A percentile compares a stretch with the other conserved stretches of the same genome.
phyloP scores from a whole-genome alignment of 2,113 vertebrate genomes.

The Narcine bancroftii region DNA sequence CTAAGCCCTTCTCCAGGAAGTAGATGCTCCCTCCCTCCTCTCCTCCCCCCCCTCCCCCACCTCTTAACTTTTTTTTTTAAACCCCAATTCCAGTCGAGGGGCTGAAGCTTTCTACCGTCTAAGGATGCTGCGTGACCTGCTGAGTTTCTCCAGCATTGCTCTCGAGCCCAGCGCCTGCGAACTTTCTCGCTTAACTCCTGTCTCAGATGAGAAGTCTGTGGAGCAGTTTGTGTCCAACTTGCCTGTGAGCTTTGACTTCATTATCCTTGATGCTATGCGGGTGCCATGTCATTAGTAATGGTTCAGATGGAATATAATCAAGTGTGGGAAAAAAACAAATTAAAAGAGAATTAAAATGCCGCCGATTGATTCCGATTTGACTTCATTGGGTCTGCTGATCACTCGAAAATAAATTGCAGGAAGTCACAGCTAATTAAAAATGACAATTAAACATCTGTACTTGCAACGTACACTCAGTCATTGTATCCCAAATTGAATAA shows the following conservation, averaged over 20 bases:
- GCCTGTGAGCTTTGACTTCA: not conserved
- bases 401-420: not conserved
- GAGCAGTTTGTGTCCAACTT: not conserved
- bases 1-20: no score
- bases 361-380: not conserved
- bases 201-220: not conserved
- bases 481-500: no score
- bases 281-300: not conserved
- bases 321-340: not conserved
- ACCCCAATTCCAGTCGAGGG: no score
- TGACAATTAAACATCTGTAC: not conserved
- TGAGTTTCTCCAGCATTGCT: not conserved
- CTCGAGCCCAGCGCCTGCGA: no score
- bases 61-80: no score
- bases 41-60: no score
- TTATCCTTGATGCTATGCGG: not conserved
- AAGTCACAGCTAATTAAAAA: not conserved
- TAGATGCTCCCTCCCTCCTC: no score
- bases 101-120: no score
- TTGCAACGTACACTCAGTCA: not conserved
- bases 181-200: no score
- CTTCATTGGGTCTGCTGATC: not conserved
- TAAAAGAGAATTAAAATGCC: not conserved
- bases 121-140: no score
- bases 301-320: not conserved